These are phyloP conservation scores for Cremastobaeus sp. DNA, from an alignment of 2,888 invertebrate species.

Conservation along the genomic window DNA sequence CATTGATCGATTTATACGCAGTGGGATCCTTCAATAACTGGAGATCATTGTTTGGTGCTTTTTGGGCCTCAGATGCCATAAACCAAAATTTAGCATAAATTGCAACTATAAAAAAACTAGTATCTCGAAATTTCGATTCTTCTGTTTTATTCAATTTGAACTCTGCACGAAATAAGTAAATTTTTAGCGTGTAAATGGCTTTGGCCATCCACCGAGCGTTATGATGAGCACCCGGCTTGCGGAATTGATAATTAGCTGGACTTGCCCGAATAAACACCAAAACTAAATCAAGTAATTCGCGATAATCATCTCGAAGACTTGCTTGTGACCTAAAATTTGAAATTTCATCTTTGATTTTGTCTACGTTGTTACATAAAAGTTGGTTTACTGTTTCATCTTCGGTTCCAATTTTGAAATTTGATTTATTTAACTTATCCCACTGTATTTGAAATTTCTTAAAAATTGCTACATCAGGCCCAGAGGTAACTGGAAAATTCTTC, in stretches of 20 bases:
- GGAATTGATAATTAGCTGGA: slow-evolving; percentile 22
- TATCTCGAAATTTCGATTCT: slow-evolving; percentile 31
- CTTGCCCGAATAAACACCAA: slow-evolving; percentile 58
- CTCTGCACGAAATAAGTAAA: slow-evolving; percentile 59
- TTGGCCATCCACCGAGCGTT: slow-evolving; percentile 65
- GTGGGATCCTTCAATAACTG: too few relatives aligned
- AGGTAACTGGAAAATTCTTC: slow-evolving; percentile 18
- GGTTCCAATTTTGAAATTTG: slow-evolving; percentile 22
- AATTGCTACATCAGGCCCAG: slow-evolving; percentile 16
- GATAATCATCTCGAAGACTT: slow-evolving; percentile 8
- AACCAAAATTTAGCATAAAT: too few relatives aligned
- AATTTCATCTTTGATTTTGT: not conserved
- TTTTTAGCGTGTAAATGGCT: slow-evolving; percentile 63
- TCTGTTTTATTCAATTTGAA: slow-evolving; percentile 20
- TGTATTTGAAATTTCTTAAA: slow-evolving; percentile 21
- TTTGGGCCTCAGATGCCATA: too few relatives aligned
- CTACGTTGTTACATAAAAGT: slow-evolving; percentile 17
- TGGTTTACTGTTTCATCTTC: slow-evolving; percentile 20
- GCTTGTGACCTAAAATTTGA: not conserved
- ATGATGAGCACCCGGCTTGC: slow-evolving; percentile 61
- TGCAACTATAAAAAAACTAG: slow-evolving; percentile 57
- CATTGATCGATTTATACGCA: too few relatives aligned
- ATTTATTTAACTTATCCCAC: slow-evolving; percentile 26
- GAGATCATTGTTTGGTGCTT: too few relatives aligned
- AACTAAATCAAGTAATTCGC: slow-evolving; percentile 55